Evolutionary conservation across 2,888 invertebrate genomes (phyloP).

Genomic region (Dione vanillae): DNA sequence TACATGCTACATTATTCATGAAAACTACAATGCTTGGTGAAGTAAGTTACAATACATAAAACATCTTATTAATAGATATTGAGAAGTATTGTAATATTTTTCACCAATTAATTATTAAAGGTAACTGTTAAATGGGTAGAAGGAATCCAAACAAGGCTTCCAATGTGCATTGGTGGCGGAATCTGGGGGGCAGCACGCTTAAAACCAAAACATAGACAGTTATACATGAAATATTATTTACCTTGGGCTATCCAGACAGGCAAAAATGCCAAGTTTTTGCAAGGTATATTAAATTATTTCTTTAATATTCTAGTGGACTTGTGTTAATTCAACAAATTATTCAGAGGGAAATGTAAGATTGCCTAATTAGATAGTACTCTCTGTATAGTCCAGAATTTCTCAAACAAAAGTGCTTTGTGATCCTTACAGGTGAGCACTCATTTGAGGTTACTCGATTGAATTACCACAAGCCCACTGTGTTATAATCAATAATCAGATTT

Average conservation of each 20-base stretch:
- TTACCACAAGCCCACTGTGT: too few species aligned
- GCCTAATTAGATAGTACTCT: too few species aligned
- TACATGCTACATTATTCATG: conserved; percentile 96
- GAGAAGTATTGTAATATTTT: neutral
- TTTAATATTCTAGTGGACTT: neutral
- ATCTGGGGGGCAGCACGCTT: conserved; percentile 95
- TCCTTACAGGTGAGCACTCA: too few species aligned
- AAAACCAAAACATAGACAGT: conserved; percentile 91
- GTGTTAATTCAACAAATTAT: too few species aligned
- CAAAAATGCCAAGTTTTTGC: conserved; percentile 88
- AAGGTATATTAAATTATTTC: conserved; percentile 79
- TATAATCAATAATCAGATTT: too few species aligned
- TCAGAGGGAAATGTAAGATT: too few species aligned
- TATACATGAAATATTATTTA: conserved; percentile 90
- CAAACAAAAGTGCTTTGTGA: too few species aligned
- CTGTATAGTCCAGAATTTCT: too few species aligned
- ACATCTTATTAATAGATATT: neutral
- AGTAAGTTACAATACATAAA: conserved; percentile 69
- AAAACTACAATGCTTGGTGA: conserved; percentile 95
- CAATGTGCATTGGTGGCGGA: conserved; percentile 97
- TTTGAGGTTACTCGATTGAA: too few species aligned
- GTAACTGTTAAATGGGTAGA: conserved; percentile 99
- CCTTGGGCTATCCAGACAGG: conserved; percentile 95
- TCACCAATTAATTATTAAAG: conserved; percentile 75
- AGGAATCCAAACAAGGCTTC: conserved; percentile 96